Base-by-base conservation (phyloP, 37 sponge, comb jelly and placozoan species). In the Geodia barretti region DNA sequence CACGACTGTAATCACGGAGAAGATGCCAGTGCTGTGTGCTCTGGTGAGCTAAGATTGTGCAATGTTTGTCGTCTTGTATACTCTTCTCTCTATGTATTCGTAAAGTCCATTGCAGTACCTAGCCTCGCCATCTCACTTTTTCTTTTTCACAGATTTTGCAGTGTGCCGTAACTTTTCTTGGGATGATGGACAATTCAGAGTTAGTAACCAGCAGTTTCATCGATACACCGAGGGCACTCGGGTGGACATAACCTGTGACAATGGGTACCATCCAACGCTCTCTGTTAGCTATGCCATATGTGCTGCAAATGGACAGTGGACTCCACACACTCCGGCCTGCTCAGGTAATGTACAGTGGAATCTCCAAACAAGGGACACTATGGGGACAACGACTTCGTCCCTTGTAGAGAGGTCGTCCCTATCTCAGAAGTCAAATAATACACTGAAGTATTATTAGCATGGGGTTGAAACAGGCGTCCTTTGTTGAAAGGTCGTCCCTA, bases 1-100 rank as follows among this genome's bases (percentile, higher is more conserved):
- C 82, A 87, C 61, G 76, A 80, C 72, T 80, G 81, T 29, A 62
- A 28, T 3, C 86, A 85, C 64, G n/a, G 30, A 1, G 86, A 85
- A 41, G 86, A 85, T 41, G 72, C 79, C 17, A 73, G 86, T 4
- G 79, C 78, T 0, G 25, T 42, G 5, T 85, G 86, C 64, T 77
- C 86, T 20, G 41, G 86, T 85, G 60, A 85, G 79, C 36, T n/a
- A n/a, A n/a, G n/a, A n/a, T n/a, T n/a, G n/a, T n/a, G n/a, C n/a
- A n/a, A n/a, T n/a, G n/a, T n/a, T n/a, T n/a, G n/a, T n/a, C n/a
- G n/a, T n/a, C n/a, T n/a, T n/a, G n/a, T n/a, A n/a, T n/a, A n/a
- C n/a, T n/a, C n/a, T n/a, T n/a, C n/a, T n/a, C n/a, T n/a, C n/a
- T n/a, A n/a, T n/a, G n/a, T n/a, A n/a, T n/a, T n/a, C n/a, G n/a